Conservation (phyloP, 2,888 invertebrate species). For the Dynastes tityus region DNA sequence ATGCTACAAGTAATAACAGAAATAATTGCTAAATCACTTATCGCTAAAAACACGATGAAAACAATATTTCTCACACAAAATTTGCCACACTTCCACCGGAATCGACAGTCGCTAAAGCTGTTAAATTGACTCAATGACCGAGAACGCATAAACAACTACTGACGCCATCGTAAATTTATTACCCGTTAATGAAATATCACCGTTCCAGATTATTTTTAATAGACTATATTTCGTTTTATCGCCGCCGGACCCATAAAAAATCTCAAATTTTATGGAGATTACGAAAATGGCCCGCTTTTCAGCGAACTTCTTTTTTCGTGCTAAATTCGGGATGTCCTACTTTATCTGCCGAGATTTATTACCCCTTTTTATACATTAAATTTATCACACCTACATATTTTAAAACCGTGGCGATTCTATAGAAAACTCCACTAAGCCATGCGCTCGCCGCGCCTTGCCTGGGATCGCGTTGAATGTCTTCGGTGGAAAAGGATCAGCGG, state of each 20-base stretch:
- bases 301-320: constrained; percentile 40
- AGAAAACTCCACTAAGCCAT: constrained; percentile 8
- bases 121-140: constrained; percentile 2
- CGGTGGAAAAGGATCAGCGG: not conserved
- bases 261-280: constrained; percentile 46
- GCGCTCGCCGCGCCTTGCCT: not conserved
- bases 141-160: constrained; percentile 24
- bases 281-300: constrained; percentile 40
- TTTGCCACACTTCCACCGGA: too few relatives aligned
- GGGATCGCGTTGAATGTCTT: constrained; percentile 8
- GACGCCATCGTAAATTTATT: constrained; percentile 19
- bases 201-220: constrained; percentile 43
- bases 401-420: constrained; percentile 24
- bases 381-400: constrained; percentile 44
- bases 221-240: constrained; percentile 44
- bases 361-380: constrained; percentile 42
- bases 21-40: too few relatives aligned
- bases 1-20: too few relatives aligned
- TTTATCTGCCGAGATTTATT: constrained; percentile 44
- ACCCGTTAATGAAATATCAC: constrained; percentile 42
- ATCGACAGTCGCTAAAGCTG: not conserved
- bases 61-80: too few relatives aligned
- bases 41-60: too few relatives aligned
- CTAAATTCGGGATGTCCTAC: constrained; percentile 39
- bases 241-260: constrained; percentile 25